These are phyloP conservation scores for Lepidurus couesii DNA, from an alignment of 1,140 invertebrate species.

Conservation along the genomic window DNA sequence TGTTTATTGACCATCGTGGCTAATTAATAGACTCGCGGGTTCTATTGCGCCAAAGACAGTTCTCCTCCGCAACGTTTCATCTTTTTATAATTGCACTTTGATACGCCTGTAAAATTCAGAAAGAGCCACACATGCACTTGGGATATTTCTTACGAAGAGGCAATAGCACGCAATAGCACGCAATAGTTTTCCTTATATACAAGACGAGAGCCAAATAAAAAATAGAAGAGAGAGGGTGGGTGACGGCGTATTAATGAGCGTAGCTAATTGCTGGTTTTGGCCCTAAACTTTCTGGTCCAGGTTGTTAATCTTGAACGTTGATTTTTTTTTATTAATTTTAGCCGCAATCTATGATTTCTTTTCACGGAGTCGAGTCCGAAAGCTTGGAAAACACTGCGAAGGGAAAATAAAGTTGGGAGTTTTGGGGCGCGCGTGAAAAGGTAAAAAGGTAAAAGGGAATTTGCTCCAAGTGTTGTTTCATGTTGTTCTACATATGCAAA, in stretches of 20 bases:
- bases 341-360: background rate
- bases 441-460: background rate
- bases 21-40: background rate
- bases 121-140: too few relatives aligned
- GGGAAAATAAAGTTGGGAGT: background rate
- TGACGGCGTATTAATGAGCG: conserved; percentile 14
- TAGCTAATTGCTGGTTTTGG: background rate
- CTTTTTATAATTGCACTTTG: background rate
- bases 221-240: background rate
- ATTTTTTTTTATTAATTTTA: background rate
- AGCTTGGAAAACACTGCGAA: background rate
- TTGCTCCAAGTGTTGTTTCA: conserved; percentile 12
- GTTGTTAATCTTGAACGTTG: background rate
- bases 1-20: conserved; percentile 13
- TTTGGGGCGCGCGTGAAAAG: too few relatives aligned
- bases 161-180: too few relatives aligned
- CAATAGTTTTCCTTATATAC: too few relatives aligned
- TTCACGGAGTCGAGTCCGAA: background rate
- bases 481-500: conserved; percentile 16
- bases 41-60: background rate
- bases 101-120: too few relatives aligned
- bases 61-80: background rate
- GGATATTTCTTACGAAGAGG: too few relatives aligned
- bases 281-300: background rate
- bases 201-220: too few relatives aligned